These are phyloP conservation scores for Acipenser transmontanus DNA, from an alignment of 2,797 vertebrate species.

Conservation along the genomic window DNA sequence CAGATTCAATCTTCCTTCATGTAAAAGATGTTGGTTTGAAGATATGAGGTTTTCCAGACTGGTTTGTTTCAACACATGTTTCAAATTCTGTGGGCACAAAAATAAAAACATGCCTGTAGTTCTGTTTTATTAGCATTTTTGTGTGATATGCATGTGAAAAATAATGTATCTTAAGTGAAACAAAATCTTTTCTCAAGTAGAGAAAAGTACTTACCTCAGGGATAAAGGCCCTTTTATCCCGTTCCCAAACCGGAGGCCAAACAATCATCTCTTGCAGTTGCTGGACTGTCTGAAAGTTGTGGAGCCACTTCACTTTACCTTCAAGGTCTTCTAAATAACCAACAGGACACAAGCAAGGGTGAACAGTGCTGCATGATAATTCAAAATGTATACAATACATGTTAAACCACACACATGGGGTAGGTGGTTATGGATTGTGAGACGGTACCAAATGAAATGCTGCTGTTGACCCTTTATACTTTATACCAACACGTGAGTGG, in stretches of 20 bases:
- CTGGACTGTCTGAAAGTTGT: constrained; percentile 84
- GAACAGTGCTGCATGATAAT: no score
- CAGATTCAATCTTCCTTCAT: constrained; percentile 72
- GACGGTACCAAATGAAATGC: no score
- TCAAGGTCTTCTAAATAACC: constrained; percentile 75
- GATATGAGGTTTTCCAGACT: constrained; percentile 76
- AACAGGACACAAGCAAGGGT: constrained; percentile 9
- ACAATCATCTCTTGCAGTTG: constrained; percentile 78
- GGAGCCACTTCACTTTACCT: constrained; percentile 88
- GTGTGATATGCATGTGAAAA: no score
- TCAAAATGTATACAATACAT: no score
- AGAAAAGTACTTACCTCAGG: constrained; percentile 64
- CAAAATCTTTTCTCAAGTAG: no score
- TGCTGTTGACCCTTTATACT: no score
- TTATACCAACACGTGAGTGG: no score
- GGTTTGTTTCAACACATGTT: constrained; percentile 74
- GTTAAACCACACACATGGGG: no score
- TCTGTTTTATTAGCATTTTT: no score
- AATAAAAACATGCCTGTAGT: background rate
- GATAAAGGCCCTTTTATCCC: constrained; percentile 77
- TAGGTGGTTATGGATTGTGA: no score
- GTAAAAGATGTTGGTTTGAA: constrained; percentile 65
- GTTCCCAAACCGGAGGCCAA: constrained; percentile 85
- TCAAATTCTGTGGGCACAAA: constrained; percentile 62
- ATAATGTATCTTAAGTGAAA: no score